Evolutionary conservation across 2,113 vertebrate genomes (phyloP).

Genomic region (Arothron firmamentum): DNA sequence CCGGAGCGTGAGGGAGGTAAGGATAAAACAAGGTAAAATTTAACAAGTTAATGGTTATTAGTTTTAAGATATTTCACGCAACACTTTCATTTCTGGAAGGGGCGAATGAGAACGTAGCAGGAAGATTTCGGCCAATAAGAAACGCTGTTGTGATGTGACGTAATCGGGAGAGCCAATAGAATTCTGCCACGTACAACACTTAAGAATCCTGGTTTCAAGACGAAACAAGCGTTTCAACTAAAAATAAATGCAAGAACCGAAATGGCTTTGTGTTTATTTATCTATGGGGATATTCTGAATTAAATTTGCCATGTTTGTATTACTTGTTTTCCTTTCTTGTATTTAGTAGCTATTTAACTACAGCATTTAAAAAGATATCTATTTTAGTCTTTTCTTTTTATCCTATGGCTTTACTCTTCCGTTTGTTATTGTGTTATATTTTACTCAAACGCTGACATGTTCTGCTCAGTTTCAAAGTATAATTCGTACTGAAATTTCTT

Average conservation of each 20-base stretch:
- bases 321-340: no score
- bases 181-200: conserved; percentile 28
- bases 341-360: no score
- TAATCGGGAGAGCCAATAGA: conserved; percentile 22
- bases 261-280: not conserved
- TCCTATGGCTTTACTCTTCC: no score
- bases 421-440: no score
- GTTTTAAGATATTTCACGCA: conserved; percentile 27
- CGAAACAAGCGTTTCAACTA: not conserved
- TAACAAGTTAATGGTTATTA: conserved; percentile 7
- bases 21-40: not conserved
- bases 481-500: no score
- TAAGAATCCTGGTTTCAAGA: conserved; percentile 12
- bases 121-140: conserved; percentile 46
- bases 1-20: not conserved
- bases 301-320: no score
- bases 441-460: no score
- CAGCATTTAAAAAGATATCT: no score
- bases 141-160: conserved; percentile 12
- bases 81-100: conserved; percentile 1
- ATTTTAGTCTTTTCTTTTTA: no score
- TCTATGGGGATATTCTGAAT: not conserved
- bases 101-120: conserved; percentile 9
- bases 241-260: not conserved
- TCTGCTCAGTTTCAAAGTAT: no score